Conservation (phyloP, 2,797 vertebrate genomes). For the Podarcis siculus region DNA sequence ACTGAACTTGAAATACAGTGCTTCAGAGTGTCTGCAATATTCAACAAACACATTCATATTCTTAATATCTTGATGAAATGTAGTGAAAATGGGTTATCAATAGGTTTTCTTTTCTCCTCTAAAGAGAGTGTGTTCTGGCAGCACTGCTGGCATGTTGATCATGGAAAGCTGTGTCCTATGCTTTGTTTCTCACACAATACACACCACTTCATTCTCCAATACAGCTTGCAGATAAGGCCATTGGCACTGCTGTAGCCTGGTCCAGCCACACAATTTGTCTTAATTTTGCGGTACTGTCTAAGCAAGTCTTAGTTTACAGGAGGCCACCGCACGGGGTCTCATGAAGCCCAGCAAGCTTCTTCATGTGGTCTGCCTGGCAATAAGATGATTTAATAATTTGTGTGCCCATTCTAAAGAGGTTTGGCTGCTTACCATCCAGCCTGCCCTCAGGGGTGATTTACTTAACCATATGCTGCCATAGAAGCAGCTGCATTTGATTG, state of each 20-base stretch:
- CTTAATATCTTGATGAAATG: conserved; percentile 73
- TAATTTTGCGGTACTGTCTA: conserved; percentile 70
- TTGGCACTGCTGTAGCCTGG: conserved; percentile 70
- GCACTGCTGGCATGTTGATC: conserved; percentile 72
- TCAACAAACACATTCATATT: conserved; percentile 53
- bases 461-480: conserved; percentile 74
- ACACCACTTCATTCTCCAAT: conserved; percentile 65
- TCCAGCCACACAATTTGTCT: conserved; percentile 75
- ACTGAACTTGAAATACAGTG: conserved; percentile 81
- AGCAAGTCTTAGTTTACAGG: conserved; percentile 74
- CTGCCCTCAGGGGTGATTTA: conserved; percentile 72
- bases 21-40: conserved; percentile 80
- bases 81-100: conserved; percentile 79
- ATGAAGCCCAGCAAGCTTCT: conserved; percentile 73
- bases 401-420: conserved; percentile 74
- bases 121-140: conserved; percentile 77
- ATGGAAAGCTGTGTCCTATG: conserved; percentile 73
- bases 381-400: conserved; percentile 77
- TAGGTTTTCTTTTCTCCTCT: conserved; percentile 78
- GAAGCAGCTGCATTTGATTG: conserved; percentile 77
- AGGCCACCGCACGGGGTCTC: conserved; percentile 74
- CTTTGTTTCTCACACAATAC: conserved; percentile 65
- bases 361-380: conserved; percentile 74
- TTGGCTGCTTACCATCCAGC: conserved; percentile 74
- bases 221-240: conserved; percentile 72